Evolutionary conservation across 2,888 invertebrate genomes (phyloP).

Genomic region (Lottia gigantea): DNA sequence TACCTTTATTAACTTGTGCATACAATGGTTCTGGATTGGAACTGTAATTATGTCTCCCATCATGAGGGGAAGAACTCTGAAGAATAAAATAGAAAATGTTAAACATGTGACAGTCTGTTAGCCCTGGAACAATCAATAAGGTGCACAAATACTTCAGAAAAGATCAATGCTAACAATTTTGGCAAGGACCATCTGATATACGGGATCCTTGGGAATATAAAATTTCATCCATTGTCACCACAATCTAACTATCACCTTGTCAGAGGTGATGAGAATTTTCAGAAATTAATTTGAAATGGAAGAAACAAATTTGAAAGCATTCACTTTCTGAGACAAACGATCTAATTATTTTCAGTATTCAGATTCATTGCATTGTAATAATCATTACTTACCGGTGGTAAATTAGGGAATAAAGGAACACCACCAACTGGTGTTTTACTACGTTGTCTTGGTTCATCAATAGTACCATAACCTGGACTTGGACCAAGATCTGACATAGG

Average conservation of each 20-base stretch:
- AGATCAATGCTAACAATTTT: background rate
- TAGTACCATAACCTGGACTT: constrained; percentile 51
- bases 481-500: constrained; percentile 61
- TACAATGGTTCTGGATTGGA: constrained; percentile 54
- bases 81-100: background rate
- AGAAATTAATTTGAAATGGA: background rate
- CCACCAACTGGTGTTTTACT: constrained; percentile 58
- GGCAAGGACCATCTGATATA: background rate
- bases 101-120: too few species aligned
- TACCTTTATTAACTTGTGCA: constrained; percentile 61
- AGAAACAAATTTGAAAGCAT: too few species aligned
- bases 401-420: constrained; percentile 55
- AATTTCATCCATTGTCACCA: background rate
- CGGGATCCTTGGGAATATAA: background rate
- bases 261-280: background rate
- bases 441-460: constrained; percentile 50
- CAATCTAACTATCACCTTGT: too few species aligned
- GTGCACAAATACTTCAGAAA: background rate
- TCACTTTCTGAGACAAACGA: too few species aligned
- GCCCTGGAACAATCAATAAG: too few species aligned
- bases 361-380: background rate
- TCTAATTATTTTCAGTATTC: too few species aligned
- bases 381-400: constrained; percentile 45
- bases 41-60: background rate
- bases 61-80: constrained; percentile 3